Conservation (phyloP, 2,113 vertebrate species). For the Nansenia antarctica region DNA sequence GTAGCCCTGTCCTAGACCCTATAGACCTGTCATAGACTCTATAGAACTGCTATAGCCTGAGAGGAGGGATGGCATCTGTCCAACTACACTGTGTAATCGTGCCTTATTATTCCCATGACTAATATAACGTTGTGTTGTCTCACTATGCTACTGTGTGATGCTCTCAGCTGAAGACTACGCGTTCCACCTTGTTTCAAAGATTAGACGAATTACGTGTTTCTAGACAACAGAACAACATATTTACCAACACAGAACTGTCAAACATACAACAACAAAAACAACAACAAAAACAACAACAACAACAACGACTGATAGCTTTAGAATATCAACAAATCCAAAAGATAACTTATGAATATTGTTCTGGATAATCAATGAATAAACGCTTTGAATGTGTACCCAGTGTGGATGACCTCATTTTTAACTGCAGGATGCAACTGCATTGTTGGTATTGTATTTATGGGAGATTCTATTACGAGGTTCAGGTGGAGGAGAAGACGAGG, state of each 20-base stretch:
- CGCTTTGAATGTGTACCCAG: neutral
- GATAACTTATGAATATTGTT: neutral
- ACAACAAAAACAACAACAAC: neutral
- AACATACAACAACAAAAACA: neutral
- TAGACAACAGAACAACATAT: neutral
- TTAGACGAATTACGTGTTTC: neutral
- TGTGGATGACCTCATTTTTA: no score
- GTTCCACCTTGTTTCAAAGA: neutral
- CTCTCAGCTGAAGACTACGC: neutral
- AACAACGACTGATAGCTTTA: neutral
- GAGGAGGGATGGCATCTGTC: neutral
- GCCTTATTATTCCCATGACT: slow-evolving; percentile 28
- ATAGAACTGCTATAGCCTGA: no score
- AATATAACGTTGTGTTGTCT: neutral
- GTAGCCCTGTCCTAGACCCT: no score
- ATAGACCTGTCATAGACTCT: no score
- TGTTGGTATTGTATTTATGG: no score
- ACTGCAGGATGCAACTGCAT: no score
- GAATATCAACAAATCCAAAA: neutral
- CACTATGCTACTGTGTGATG: slow-evolving; percentile 26
- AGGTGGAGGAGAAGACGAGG: no score
- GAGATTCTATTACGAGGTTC: no score
- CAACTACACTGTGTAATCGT: slow-evolving; percentile 24
- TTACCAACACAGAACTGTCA: no score
- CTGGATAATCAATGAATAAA: neutral